Evolutionary conservation across 2,888 invertebrate genomes (phyloP).

Genomic region (Tachystola acroxantha): DNA sequence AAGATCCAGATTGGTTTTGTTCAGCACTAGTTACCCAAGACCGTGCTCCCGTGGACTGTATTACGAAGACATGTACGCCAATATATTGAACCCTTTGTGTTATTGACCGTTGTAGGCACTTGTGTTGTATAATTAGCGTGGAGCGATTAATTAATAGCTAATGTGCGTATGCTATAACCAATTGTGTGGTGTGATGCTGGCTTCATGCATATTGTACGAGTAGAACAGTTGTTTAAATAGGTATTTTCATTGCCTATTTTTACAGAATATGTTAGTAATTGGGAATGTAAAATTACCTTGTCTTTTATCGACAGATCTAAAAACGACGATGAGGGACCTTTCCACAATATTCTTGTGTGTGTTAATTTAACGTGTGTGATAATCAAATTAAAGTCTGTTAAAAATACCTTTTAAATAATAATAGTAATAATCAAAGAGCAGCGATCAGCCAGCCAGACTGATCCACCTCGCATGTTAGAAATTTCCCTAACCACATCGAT

Average conservation of each 20-base stretch:
- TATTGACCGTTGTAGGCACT: conserved; percentile 54
- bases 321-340: too few relatives aligned
- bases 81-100: conserved; percentile 40
- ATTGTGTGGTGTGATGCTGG: conserved; percentile 15
- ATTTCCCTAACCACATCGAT: too few relatives aligned
- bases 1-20: too few relatives aligned
- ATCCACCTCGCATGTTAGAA: too few relatives aligned
- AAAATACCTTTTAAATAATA: too few relatives aligned
- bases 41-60: conserved; percentile 14
- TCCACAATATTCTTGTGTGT: too few relatives aligned
- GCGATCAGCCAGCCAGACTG: too few relatives aligned
- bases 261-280: neutral
- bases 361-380: too few relatives aligned
- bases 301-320: too few relatives aligned
- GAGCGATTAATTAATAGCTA: conserved; percentile 71
- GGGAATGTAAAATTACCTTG: too few relatives aligned
- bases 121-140: conserved; percentile 67
- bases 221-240: conserved; percentile 4
- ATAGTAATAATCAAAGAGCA: too few relatives aligned
- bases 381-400: too few relatives aligned
- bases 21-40: neutral
- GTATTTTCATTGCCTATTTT: neutral
- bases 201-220: conserved; percentile 40
- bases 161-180: conserved; percentile 26
- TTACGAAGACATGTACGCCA: conserved; percentile 11